A percentile compares a stretch with the other conserved stretches of the same genome.
Conservation (phyloP, 2,113 vertebrate species). For the Zosterops pallidus region DNA sequence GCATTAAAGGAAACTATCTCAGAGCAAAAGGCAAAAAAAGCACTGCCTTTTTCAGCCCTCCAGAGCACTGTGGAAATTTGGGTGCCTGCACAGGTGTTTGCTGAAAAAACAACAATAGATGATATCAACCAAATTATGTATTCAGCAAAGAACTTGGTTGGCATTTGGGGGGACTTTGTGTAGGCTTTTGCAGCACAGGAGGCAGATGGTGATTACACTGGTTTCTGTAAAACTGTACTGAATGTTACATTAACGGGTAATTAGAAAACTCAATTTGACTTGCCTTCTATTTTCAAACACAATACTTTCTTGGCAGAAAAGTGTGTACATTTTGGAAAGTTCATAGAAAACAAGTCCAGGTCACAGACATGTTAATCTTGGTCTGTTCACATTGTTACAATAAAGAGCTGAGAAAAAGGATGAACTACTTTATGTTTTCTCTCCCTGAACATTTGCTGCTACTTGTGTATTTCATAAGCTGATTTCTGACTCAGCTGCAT, state of each 20-base stretch:
- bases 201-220: constrained; percentile 40
- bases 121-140: not conserved
- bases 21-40: not conserved
- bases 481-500: not conserved
- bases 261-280: constrained; percentile 16
- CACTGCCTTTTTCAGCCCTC: not conserved
- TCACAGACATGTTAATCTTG: not conserved
- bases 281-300: not conserved
- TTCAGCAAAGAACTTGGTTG: constrained; percentile 24
- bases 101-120: constrained; percentile 38
- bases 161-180: constrained; percentile 38
- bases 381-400: not conserved
- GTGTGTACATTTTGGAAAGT: not conserved
- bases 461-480: not conserved
- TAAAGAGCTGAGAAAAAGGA: not conserved
- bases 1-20: not conserved
- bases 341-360: not conserved
- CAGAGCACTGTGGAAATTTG: not conserved
- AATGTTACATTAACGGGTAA: constrained; percentile 22
- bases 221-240: constrained; percentile 19
- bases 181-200: constrained; percentile 29
- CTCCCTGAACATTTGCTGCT: not conserved
- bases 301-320: not conserved
- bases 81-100: not conserved
- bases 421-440: not conserved